Conservation (phyloP, 2,797 vertebrate genomes). For the Anguilla pacifica region DNA sequence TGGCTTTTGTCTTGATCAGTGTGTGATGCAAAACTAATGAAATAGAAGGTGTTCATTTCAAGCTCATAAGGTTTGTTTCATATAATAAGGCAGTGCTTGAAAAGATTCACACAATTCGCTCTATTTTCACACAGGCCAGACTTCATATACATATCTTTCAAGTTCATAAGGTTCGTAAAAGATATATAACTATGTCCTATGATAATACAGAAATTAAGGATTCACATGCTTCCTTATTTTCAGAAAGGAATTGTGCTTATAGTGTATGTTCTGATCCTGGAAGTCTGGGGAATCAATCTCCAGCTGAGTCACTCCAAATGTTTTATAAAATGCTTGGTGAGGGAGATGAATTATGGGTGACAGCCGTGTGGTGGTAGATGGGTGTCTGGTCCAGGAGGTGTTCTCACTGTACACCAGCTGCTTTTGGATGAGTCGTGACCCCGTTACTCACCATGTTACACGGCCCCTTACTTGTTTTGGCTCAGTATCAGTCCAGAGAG, state of each 20-base stretch:
- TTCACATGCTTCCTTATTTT: background rate
- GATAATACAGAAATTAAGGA: background rate
- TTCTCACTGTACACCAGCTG: background rate
- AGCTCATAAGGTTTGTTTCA: background rate
- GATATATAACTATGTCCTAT: background rate
- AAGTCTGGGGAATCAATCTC: background rate
- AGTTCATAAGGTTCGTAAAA: background rate
- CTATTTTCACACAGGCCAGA: background rate
- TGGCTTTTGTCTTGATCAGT: background rate
- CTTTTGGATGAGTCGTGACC: background rate
- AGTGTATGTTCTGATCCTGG: background rate
- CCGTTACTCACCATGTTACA: background rate
- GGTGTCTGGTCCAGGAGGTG: constrained; percentile 5
- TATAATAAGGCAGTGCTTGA: background rate
- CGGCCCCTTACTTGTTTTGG: background rate
- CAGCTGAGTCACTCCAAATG: background rate
- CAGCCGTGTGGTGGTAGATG: background rate
- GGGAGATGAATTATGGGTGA: constrained; percentile 4
- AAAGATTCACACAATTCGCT: background rate
- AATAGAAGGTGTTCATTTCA: background rate
- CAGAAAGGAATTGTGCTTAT: background rate
- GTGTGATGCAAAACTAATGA: background rate
- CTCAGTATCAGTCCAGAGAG: background rate
- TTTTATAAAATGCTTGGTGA: background rate
- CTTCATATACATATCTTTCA: background rate